These are phyloP conservation scores for Leptogaster cylindrica DNA, from an alignment of 2,888 invertebrate genomes.

Conservation along the genomic window DNA sequence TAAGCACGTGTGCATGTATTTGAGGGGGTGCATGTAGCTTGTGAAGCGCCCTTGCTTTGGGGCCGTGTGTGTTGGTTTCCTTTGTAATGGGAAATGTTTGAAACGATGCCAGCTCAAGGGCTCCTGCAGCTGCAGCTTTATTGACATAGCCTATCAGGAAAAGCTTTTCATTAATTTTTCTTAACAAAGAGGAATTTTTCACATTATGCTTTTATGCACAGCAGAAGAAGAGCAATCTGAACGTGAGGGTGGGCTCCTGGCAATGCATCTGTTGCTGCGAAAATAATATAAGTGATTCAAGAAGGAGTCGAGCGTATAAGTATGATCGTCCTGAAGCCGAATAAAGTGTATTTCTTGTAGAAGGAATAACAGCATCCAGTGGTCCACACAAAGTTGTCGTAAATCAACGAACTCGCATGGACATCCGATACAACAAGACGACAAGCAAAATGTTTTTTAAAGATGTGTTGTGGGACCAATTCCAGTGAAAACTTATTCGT, in stretches of 20 bases:
- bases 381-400: not conserved
- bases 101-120: slow-evolving; percentile 7
- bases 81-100: slow-evolving; percentile 12
- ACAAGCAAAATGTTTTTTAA: too few species aligned
- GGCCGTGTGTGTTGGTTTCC: not conserved
- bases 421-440: too few species aligned
- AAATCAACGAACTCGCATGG: too few species aligned
- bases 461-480: not conserved
- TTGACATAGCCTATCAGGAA: slow-evolving; percentile 9
- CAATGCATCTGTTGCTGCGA: not conserved
- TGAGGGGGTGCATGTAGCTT: not conserved
- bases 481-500: slow-evolving; percentile 9
- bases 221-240: not conserved
- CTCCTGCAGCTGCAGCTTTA: not conserved
- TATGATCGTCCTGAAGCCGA: too few species aligned
- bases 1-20: not conserved
- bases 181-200: slow-evolving; percentile 12
- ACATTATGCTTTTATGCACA: slow-evolving; percentile 1
- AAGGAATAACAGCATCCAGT: not conserved
- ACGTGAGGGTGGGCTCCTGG: too few species aligned
- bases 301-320: not conserved
- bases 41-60: not conserved
- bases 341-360: not conserved
- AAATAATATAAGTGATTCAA: not conserved
- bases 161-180: slow-evolving; percentile 14